Evolutionary conservation across 1,140 invertebrate species (phyloP), one percentile per base, ranked within the genome.

Genomic region (Micrasema minimum): DNA sequence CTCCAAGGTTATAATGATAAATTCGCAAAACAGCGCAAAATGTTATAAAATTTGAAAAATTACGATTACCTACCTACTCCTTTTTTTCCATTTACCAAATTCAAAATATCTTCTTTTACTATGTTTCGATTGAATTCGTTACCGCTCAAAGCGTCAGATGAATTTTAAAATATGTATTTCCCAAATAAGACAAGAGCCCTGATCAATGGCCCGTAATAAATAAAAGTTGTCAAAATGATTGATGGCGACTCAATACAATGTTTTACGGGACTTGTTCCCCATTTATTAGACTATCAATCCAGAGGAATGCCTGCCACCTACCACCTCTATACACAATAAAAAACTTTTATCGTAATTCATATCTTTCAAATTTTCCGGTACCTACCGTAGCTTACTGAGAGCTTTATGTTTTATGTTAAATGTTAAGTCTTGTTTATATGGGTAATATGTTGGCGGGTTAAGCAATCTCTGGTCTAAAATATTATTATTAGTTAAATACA

Each of bases 221-320:
- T 64, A 64, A 64, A 64, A 64, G 59, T 64, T 64, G 59, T 64
- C 59, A 64, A 64, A 64, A 64, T 64, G 59, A 64, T 64, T 64
- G 59, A 64, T 64, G 59, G 20, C 20, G 12, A 64, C 43, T 64
- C 55, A 38, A 41, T 59, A 59, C 55, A 59, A 59, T 59, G 55
- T 59, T 38, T 11, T 41, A 16, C 35, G 55, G 55, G n/a, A 37
- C 12, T 12, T 16, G 7, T 38, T 38, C 6, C 11, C 31, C 55
- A 41, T 59, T 59, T 57, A 38, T 57, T 59, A 59, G 26, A 31
- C 41, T 16, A 16, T 45, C 14, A n/a, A n/a, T 16, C 14, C 14
- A 5, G 41, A 45, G 41, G 41, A 12, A 5, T 45, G 14, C 14
- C 14, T 45, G 7, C 26, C 26, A 4, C 26, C 7, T 31, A 2